These are phyloP conservation scores for Brachypodius melanocephalos DNA, from an alignment of 2,113 vertebrate species.

Conservation along the genomic window DNA sequence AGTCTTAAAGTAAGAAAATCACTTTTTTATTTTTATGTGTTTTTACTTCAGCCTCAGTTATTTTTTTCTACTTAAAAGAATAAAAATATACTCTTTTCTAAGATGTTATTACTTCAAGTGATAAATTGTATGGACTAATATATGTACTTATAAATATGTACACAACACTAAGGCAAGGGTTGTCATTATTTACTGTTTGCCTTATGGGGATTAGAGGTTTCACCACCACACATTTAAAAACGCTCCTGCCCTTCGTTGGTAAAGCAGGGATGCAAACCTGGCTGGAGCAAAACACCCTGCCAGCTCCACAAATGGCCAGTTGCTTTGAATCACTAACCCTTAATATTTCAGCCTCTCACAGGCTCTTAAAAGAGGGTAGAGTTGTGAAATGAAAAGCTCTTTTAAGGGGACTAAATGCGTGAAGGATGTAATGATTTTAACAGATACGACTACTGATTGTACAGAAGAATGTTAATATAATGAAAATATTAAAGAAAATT, in stretches of 20 bases:
- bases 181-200: neutral
- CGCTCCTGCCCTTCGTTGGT: neutral
- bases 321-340: neutral
- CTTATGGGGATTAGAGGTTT: neutral
- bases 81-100: neutral
- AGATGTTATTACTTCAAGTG: neutral
- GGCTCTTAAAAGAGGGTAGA: neutral
- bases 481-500: slow-evolving; percentile 34
- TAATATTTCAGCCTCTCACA: neutral
- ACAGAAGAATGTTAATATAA: neutral
- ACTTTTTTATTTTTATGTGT: neutral
- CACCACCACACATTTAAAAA: neutral
- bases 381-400: neutral
- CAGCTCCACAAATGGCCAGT: neutral
- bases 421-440: neutral
- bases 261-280: neutral
- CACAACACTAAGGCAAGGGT: neutral
- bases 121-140: neutral
- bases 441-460: neutral
- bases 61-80: neutral
- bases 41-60: neutral
- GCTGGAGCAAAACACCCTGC: neutral
- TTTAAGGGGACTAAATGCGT: neutral
- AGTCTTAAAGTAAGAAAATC: neutral
- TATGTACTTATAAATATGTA: neutral